A percentile compares a stretch with the other conserved stretches of the same genome.
phyloP scores from a whole-genome alignment of 35 echinoderm and acorn worm genomes.

The Lytechinus pictus region DNA sequence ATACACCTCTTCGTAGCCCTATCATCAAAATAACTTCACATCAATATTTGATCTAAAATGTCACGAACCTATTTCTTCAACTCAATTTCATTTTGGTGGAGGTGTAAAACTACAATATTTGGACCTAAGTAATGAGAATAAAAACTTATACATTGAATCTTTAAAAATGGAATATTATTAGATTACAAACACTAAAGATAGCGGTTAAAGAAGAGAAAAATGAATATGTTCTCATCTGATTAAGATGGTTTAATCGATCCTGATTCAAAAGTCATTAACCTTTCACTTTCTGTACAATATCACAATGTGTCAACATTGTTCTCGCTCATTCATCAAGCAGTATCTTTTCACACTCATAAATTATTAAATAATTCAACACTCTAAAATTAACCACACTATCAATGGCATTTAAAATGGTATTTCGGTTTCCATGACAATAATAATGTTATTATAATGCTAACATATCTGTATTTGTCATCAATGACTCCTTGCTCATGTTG shows the following conservation, averaged over 20 bases:
- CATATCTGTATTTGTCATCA: constrained; percentile 12
- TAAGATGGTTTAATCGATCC: not conserved
- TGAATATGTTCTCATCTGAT: not conserved
- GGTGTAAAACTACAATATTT: not conserved
- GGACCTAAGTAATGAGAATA: no score
- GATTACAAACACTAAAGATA: no score
- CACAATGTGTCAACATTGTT: not conserved
- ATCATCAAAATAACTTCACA: not conserved
- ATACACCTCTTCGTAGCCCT: not conserved
- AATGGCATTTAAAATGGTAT: not conserved
- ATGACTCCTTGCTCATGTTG: not conserved
- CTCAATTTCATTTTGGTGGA: no score
- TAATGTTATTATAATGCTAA: not conserved
- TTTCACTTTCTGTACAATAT: not conserved
- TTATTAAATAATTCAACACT: not conserved
- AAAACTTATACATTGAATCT: no score
- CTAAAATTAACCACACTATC: not conserved
- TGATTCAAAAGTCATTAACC: not conserved
- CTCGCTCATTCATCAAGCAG: no score
- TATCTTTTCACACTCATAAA: no score
- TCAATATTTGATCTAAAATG: not conserved
- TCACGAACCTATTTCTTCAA: not conserved
- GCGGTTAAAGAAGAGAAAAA: no score
- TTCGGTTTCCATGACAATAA: not conserved
- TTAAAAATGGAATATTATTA: no score